phyloP scores from a whole-genome alignment of 92 coral and sea anemone genomes.

The Zoanthus solanderi region DNA sequence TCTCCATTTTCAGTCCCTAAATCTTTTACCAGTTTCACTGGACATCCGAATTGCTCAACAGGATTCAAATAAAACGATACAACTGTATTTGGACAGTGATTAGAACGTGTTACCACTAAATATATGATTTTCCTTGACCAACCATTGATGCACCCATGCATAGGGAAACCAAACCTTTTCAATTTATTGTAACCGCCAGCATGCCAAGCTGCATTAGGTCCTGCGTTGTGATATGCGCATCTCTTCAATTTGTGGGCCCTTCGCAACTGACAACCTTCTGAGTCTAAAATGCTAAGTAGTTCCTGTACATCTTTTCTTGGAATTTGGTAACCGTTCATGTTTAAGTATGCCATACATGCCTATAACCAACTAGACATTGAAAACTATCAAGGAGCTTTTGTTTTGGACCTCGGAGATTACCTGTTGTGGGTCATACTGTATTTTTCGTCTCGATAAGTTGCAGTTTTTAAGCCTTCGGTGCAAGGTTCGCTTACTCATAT shows the following conservation, averaged over 20 bases:
- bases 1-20: slow-evolving; percentile 1
- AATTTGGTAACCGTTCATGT: slow-evolving; percentile 11
- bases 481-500: slow-evolving; percentile 44
- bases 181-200: slow-evolving; percentile 35
- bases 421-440: slow-evolving; percentile 17
- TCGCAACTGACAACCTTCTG: slow-evolving; percentile 43
- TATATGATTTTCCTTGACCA: slow-evolving; percentile 51
- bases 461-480: slow-evolving; percentile 36
- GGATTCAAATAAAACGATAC: slow-evolving; percentile 23
- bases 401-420: neutral
- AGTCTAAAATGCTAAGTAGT: slow-evolving; percentile 38
- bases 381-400: slow-evolving; percentile 23
- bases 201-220: slow-evolving; percentile 55
- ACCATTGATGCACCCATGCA: slow-evolving; percentile 47
- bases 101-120: slow-evolving; percentile 55
- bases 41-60: neutral
- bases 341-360: slow-evolving; percentile 34
- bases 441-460: slow-evolving; percentile 41
- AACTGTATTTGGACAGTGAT: slow-evolving; percentile 40
- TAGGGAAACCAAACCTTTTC: slow-evolving; percentile 35
- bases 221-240: slow-evolving; percentile 45
- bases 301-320: slow-evolving; percentile 46
- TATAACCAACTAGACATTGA: slow-evolving; percentile 28
- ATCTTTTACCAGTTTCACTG: no score
- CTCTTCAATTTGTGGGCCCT: slow-evolving; percentile 50